Base-by-base conservation (phyloP, 1,140 invertebrate species). In the Danaus melanippus region DNA sequence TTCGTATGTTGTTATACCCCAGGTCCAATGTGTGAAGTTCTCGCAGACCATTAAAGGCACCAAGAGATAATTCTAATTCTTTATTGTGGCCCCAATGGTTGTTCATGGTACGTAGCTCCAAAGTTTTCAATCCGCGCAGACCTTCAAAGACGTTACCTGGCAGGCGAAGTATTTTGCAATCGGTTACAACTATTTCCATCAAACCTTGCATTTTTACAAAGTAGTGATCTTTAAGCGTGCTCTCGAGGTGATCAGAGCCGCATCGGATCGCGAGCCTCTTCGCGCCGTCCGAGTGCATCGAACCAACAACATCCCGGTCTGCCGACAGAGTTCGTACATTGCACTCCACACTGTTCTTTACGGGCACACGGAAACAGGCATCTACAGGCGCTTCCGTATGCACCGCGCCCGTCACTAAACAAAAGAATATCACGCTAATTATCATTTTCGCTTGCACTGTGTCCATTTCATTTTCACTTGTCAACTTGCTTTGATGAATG, bases 141-240 rank as follows among this genome's bases (percentile, higher is more conserved):
- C 92, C 92, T 57, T 91, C 90, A 69, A 95, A 93, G 6, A 92
- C 90, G 40, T 90, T 91, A 9, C 90, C 87, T 0, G 92, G 92
- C 47, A 95, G 80, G 10, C 91, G 89, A 9, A 93, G 80, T 46
- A 95, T 87, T 74, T 94, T 94, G 82, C 94, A 95, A 48, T 90
- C 89, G 56, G 91, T 89, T 53, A 95, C 86, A 41, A 86, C 81
- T 32, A 95, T 86, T 68, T 93, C 91, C 55, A 91, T 89, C 9
- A 95, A 80, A 51, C 92, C 91, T 68, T 90, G 89, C 44, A 95
- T 85, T 50, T 90, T 90, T 32, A 89, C 87, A 86, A 95, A 93
- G 60, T 89, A 88, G 53, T 91, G 90, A 1, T 89, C 88, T 12
- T 88, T 84, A 32, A 95, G 79, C 9, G 90, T 89, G 76, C 92